A percentile compares a stretch with the other conserved stretches of the same genome.
These are phyloP conservation scores for Lepus timidus DNA, from an alignment of 2,113 vertebrate genomes.

Conservation along the genomic window DNA sequence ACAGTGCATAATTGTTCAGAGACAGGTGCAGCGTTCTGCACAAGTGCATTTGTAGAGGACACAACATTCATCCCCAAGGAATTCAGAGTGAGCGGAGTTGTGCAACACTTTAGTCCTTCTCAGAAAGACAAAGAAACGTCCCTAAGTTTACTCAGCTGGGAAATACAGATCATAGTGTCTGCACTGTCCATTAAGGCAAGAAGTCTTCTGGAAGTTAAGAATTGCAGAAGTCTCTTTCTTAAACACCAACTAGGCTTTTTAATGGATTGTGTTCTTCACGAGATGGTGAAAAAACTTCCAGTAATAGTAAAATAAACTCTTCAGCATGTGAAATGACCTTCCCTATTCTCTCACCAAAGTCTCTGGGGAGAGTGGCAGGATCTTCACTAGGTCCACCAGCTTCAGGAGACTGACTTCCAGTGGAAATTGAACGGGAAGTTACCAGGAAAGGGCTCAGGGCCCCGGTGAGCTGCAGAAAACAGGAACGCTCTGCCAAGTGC, in stretches of 20 bases:
- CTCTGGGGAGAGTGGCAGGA: fast-evolving
- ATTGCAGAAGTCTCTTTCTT: neutral
- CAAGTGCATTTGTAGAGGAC: neutral
- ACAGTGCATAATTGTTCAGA: constrained; percentile 38
- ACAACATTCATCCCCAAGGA: neutral
- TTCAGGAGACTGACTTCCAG: neutral
- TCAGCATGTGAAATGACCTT: neutral
- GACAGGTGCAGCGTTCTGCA: neutral
- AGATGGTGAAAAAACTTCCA: neutral
- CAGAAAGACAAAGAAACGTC: neutral
- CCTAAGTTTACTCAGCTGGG: neutral
- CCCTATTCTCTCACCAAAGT: neutral
- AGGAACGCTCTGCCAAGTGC: constrained; percentile 21
- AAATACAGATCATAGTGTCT: neutral
- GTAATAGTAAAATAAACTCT: neutral
- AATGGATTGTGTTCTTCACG: neutral
- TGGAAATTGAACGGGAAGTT: neutral
- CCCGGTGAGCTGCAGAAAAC: constrained; percentile 33
- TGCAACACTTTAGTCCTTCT: neutral
- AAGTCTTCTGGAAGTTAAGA: neutral
- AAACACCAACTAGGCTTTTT: neutral
- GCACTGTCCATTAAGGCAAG: neutral
- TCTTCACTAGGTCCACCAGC: neutral
- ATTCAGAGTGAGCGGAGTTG: neutral
- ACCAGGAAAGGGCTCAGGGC: neutral